Evolutionary conservation across 1,140 invertebrate genomes (phyloP).

Genomic region (Diabrotica undecimpunctata): DNA sequence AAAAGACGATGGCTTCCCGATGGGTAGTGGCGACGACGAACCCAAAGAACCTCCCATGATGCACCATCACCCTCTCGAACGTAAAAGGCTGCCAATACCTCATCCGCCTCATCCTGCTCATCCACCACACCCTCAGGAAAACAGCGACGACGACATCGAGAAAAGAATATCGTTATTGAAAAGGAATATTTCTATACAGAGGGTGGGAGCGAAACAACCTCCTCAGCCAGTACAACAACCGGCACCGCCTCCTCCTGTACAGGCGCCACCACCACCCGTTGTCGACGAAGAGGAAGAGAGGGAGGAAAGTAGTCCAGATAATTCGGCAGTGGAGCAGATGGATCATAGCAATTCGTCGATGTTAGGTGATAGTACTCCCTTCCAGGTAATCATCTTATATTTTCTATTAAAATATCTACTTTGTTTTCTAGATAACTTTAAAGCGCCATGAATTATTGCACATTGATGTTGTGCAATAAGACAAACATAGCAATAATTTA

Average conservation of each 20-base stretch:
- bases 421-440: not conserved
- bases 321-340: conserved; percentile 37
- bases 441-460: not conserved
- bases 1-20: conserved; percentile 10
- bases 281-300: conserved; percentile 15
- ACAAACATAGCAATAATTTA: not conserved
- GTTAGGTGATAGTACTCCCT: conserved; percentile 37
- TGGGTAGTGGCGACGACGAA: conserved; percentile 31
- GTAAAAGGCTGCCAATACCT: not conserved
- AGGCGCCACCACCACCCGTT: not conserved
- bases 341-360: conserved; percentile 38
- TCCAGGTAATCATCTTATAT: conserved; percentile 34
- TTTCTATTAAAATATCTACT: not conserved
- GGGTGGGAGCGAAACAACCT: conserved; percentile 5
- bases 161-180: conserved; percentile 34
- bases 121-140: conserved; percentile 11
- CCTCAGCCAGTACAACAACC: conserved; percentile 19
- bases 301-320: conserved; percentile 19
- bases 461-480: conserved; percentile 1
- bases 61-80: not conserved
- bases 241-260: not conserved
- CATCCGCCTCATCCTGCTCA: not conserved
- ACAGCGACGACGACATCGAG: conserved; percentile 29
- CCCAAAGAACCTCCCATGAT: conserved; percentile 5
- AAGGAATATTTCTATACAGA: conserved; percentile 38